Percentiles rank a stretch among this genome's conserved stretches.
Conservation (phyloP, 2,113 vertebrate genomes). For the Tenrec ecaudatus region DNA sequence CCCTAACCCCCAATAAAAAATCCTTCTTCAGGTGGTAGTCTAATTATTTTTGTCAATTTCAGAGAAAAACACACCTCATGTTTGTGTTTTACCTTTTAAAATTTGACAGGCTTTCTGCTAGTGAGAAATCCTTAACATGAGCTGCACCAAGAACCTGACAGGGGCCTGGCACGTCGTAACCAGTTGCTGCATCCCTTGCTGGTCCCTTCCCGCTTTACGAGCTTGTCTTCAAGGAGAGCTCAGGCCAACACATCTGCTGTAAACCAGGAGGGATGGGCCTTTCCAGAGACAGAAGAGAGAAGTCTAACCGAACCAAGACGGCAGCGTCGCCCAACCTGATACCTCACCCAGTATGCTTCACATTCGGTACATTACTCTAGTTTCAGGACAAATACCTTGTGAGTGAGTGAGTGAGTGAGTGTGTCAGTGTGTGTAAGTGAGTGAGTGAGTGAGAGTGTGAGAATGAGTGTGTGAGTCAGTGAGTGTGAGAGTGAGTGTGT, state of each 20-base stretch:
- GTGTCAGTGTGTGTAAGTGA: too few relatives aligned
- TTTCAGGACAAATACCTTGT: neutral
- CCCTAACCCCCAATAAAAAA: neutral
- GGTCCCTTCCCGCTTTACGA: neutral
- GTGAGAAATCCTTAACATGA: neutral
- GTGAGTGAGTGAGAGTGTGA: too few relatives aligned
- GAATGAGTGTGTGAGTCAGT: too few relatives aligned
- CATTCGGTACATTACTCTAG: neutral
- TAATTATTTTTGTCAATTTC: constrained; percentile 10
- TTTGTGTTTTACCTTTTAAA: neutral
- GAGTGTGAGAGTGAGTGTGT: too few relatives aligned
- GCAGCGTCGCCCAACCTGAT: neutral
- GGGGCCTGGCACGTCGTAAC: too few relatives aligned
- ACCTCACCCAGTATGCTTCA: neutral
- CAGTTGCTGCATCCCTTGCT: neutral
- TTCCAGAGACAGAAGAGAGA: neutral
- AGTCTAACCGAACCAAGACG: neutral
- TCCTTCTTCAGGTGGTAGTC: neutral
- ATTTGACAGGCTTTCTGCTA: neutral
- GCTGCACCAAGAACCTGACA: neutral
- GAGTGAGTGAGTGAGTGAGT: too few relatives aligned
- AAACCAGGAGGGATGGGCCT: neutral
- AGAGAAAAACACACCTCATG: neutral
- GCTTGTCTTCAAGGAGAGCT: neutral
- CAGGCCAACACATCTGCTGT: neutral